A percentile compares a stretch with the other conserved stretches of the same genome.
Conservation (phyloP, 2,888 invertebrate species). For the Alviniconcha strummeri region DNA sequence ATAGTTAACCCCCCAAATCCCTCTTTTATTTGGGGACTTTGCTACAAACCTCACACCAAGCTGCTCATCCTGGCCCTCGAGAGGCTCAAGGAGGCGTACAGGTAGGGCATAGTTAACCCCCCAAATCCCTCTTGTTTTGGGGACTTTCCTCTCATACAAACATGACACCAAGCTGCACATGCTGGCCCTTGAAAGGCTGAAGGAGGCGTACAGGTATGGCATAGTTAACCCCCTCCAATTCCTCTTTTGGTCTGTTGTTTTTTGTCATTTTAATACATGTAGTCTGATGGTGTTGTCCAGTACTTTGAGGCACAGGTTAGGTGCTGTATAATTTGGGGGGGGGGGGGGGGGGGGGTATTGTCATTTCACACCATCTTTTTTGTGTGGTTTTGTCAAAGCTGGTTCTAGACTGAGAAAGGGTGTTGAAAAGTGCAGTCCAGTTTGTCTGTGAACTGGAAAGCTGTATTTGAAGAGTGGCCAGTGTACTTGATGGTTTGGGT, state of each 20-base stretch:
- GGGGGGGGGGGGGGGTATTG: background rate
- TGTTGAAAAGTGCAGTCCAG: background rate
- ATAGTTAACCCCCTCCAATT: background rate
- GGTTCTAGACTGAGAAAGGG: background rate
- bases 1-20: background rate
- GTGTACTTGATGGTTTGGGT: background rate
- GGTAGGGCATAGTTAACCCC: conserved; percentile 63
- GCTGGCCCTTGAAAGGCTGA: conserved; percentile 94
- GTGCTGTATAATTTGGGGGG: background rate
- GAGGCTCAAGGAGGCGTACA: conserved; percentile 96
- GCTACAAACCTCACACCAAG: conserved; percentile 99
- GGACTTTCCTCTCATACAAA: conserved; percentile 88
- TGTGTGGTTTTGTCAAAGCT: background rate
- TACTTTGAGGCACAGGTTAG: background rate
- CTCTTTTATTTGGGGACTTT: background rate
- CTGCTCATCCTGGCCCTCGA: conserved; percentile 96
- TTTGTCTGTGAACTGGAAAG: background rate
- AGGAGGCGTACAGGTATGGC: conserved; percentile 90
- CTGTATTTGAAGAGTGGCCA: background rate
- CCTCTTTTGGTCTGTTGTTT: background rate
- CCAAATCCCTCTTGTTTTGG: background rate
- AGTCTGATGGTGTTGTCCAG: background rate
- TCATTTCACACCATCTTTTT: background rate
- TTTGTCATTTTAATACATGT: background rate
- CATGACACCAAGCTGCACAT: conserved; percentile 99